Conservation (phyloP, 2,888 invertebrate species). For the Spilosoma lubricipeda region DNA sequence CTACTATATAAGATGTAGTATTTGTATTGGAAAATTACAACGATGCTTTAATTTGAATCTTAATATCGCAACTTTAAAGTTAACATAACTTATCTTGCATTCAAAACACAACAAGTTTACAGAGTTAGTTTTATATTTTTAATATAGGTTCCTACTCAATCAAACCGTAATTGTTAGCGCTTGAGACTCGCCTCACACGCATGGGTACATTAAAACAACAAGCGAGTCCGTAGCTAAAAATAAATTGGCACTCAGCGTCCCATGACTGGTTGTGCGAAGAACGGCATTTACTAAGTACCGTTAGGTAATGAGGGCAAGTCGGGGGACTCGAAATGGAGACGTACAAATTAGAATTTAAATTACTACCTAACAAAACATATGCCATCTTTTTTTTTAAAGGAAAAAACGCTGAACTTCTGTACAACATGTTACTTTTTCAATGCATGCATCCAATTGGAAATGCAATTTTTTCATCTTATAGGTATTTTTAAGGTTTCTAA, state of each 20-base stretch:
- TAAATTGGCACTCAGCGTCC: conserved; percentile 14
- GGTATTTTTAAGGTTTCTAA: neutral
- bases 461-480: neutral
- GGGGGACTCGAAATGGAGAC: neutral
- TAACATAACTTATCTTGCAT: neutral
- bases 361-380: neutral
- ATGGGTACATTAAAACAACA: conserved; percentile 8
- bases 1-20: neutral
- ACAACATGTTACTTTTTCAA: no score
- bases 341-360: neutral
- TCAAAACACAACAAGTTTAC: neutral
- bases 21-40: neutral
- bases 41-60: neutral
- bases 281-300: conserved; percentile 10
- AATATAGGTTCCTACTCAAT: neutral
- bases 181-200: conserved; percentile 2
- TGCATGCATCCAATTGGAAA: neutral
- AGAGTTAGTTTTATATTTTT: neutral
- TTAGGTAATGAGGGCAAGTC: neutral
- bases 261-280: conserved; percentile 11
- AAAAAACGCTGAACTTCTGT: neutral
- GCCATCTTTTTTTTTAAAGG: neutral
- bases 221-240: conserved; percentile 19
- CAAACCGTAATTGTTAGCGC: neutral
- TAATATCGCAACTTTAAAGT: neutral